phyloP scores from a whole-genome alignment of 2,113 vertebrate genomes.

The Motacilla tschutschensis region DNA sequence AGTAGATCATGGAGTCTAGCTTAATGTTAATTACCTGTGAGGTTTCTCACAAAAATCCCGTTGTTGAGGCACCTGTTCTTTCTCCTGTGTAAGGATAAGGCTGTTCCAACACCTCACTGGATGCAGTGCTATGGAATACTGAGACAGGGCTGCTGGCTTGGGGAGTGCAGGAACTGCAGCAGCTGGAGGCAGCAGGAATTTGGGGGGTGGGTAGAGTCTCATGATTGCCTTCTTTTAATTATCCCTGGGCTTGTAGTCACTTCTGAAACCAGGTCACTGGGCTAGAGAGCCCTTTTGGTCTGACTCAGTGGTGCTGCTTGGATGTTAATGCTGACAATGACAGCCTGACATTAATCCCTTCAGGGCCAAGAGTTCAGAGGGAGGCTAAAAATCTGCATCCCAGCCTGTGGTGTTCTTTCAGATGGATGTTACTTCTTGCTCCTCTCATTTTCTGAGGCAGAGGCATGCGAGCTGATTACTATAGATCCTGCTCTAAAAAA shows the following conservation, averaged over 20 bases:
- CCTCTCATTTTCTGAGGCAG: neutral
- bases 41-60: neutral
- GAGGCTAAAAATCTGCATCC: constrained; percentile 6
- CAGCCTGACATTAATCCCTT: constrained; percentile 34
- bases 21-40: neutral
- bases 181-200: neutral
- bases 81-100: accelerated
- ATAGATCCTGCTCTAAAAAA: neutral
- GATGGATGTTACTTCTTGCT: neutral
- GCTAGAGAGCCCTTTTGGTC: neutral
- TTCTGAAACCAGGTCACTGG: neutral
- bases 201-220: neutral
- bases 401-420: neutral
- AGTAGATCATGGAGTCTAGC: neutral
- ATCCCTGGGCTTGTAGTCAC: neutral
- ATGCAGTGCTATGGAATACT: neutral
- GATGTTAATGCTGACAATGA: constrained; percentile 1
- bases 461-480: neutral
- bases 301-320: neutral
- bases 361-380: neutral
- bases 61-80: neutral
- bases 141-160: neutral
- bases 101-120: accelerated
- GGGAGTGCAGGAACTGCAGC: neutral
- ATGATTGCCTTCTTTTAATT: neutral